A percentile compares a stretch with the other conserved stretches of the same genome.
Conservation (phyloP, 2,113 vertebrate species). For the Grantiella picta region DNA sequence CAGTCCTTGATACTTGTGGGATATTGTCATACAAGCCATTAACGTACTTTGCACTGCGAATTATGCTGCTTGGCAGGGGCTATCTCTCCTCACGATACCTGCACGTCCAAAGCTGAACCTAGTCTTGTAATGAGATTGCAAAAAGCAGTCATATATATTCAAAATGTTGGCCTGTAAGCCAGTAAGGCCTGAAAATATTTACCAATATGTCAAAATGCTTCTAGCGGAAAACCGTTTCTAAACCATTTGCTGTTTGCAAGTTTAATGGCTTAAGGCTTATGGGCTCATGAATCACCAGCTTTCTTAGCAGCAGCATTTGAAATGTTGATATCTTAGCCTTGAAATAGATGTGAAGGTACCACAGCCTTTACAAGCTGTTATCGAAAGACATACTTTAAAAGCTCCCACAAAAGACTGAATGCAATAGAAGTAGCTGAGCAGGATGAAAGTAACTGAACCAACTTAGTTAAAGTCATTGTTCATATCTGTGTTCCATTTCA, state of each 20-base stretch:
- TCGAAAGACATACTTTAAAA: conserved; percentile 59
- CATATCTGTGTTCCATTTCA: conserved; percentile 19
- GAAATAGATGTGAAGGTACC: conserved; percentile 66
- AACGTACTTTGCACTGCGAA: conserved; percentile 37
- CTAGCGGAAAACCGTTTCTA: conserved; percentile 50
- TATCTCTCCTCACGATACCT: conserved; percentile 31
- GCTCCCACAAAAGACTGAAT: conserved; percentile 34
- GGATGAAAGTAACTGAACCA: conserved; percentile 18
- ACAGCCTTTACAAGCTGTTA: conserved; percentile 58
- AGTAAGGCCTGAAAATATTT: conserved; percentile 64
- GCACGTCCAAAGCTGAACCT: conserved; percentile 26
- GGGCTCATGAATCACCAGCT: conserved; percentile 61
- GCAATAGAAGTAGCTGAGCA: conserved; percentile 1
- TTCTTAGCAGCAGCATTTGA: conserved; percentile 61
- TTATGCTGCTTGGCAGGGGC: conserved; percentile 26
- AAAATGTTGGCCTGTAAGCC: conserved; percentile 61
- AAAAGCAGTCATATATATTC: conserved; percentile 65
- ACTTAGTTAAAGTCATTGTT: conserved; percentile 53
- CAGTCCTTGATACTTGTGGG: conserved; percentile 43
- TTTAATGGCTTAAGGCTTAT: conserved; percentile 65
- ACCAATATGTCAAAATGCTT: conserved; percentile 65
- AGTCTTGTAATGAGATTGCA: conserved; percentile 57
- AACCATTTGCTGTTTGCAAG: conserved; percentile 61
- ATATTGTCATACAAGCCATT: conserved; percentile 43
- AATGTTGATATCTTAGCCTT: conserved; percentile 67